Conservation (phyloP, 2,888 invertebrate genomes). For the Oscheius myriophilus region DNA sequence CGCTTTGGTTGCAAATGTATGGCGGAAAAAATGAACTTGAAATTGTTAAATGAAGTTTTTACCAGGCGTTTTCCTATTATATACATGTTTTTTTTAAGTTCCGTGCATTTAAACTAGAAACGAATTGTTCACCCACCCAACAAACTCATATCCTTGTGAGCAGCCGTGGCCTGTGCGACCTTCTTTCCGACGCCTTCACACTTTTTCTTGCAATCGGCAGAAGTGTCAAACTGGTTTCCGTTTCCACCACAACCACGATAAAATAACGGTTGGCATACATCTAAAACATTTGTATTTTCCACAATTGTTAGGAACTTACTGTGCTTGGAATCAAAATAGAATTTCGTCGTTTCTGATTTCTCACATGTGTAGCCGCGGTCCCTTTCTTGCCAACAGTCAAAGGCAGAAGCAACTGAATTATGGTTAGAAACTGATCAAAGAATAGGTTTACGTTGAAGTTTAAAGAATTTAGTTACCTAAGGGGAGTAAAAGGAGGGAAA, state of each 20-base stretch:
- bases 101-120: too few relatives aligned
- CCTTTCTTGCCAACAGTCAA: slow-evolving; percentile 20
- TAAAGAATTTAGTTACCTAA: slow-evolving; percentile 7
- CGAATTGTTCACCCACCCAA: background rate
- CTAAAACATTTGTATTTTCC: slow-evolving; percentile 30
- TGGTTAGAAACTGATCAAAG: too few relatives aligned
- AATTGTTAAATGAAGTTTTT: too few relatives aligned
- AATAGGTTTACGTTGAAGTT: background rate
- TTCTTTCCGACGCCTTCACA: slow-evolving; percentile 33
- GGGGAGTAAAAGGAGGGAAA: slow-evolving; percentile 14
- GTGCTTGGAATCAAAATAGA: slow-evolving; percentile 43
- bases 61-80: too few relatives aligned
- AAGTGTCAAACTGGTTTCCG: slow-evolving; percentile 60
- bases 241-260: slow-evolving; percentile 66
- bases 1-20: too few relatives aligned
- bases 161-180: slow-evolving; percentile 9
- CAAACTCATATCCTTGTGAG: background rate
- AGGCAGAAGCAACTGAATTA: slow-evolving; percentile 1
- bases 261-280: slow-evolving; percentile 49
- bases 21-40: too few relatives aligned
- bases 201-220: slow-evolving; percentile 51
- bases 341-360: slow-evolving; percentile 36
- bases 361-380: slow-evolving; percentile 33
- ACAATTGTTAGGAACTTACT: slow-evolving; percentile 30
- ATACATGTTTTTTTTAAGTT: too few relatives aligned